A percentile compares a stretch with the other conserved stretches of the same genome.
phyloP scores from a whole-genome alignment of 2,113 vertebrate species.

The Tetraodon nigroviridis region DNA sequence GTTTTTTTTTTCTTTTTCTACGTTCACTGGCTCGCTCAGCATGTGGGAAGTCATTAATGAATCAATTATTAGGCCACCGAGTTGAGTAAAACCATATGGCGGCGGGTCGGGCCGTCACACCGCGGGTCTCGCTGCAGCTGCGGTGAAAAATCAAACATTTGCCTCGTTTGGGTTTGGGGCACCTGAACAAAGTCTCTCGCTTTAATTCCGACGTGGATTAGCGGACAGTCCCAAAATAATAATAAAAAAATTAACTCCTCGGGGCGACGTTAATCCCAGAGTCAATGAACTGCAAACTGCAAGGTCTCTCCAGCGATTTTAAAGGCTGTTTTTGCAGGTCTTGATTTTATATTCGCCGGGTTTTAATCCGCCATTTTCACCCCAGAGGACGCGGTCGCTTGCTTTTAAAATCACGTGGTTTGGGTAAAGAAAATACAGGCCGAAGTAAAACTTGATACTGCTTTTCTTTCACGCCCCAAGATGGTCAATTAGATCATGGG shows the following conservation, averaged over 20 bases:
- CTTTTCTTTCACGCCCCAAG: background rate
- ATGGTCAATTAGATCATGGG: background rate
- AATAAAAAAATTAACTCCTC: too few species aligned
- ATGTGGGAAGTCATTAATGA: slow-evolving; percentile 69
- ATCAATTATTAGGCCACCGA: slow-evolving; percentile 56
- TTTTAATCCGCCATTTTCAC: too few species aligned
- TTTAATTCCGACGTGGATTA: too few species aligned
- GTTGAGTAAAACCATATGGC: slow-evolving; percentile 65
- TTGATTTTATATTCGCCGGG: too few species aligned
- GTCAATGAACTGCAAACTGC: too few species aligned
- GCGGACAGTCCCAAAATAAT: too few species aligned
- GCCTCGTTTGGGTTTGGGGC: slow-evolving; percentile 5
- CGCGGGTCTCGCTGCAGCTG: slow-evolving; percentile 30
- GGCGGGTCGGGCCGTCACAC: slow-evolving; percentile 12
- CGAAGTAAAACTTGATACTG: too few species aligned
- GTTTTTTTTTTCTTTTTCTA: background rate
- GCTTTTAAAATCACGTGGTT: background rate
- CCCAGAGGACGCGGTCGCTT: background rate
- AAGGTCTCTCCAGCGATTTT: too few species aligned
- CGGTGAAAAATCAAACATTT: slow-evolving; percentile 14
- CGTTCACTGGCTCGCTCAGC: slow-evolving; percentile 16
- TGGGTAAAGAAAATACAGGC: too few species aligned
- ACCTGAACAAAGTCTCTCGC: slow-evolving; percentile 32
- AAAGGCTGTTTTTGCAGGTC: too few species aligned
- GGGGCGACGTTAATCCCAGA: too few species aligned